These are phyloP conservation scores for Petrocephalus microphthalmus DNA, from an alignment of 2,113 vertebrate genomes.

Conservation along the genomic window DNA sequence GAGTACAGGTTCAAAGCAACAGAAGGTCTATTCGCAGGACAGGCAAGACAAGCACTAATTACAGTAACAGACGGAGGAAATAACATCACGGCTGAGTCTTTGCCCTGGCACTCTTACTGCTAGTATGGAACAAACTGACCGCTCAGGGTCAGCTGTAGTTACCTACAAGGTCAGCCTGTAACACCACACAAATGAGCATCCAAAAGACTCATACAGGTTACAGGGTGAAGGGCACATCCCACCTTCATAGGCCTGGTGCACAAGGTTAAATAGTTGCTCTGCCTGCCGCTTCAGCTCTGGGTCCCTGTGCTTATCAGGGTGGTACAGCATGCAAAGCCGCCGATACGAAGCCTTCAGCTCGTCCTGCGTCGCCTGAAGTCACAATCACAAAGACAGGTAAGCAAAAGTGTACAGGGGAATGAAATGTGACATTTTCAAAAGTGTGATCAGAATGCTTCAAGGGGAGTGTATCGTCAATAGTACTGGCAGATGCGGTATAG, in stretches of 20 bases:
- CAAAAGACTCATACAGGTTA: not conserved
- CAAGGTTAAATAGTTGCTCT: conserved; percentile 87
- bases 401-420: not conserved
- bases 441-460: not conserved
- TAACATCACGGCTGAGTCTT: not conserved
- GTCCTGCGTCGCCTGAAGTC: conserved; percentile 81
- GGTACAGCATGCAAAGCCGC: conserved; percentile 92
- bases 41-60: not conserved
- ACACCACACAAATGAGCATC: not conserved
- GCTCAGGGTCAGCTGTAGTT: not conserved
- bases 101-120: not conserved
- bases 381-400: not conserved
- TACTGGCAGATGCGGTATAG: not conserved
- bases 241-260: conserved; percentile 98
- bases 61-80: not conserved
- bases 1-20: not conserved
- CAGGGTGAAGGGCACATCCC: conserved; percentile 25
- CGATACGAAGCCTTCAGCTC: conserved; percentile 92
- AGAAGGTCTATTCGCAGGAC: not conserved
- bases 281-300: conserved; percentile 88
- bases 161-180: not conserved
- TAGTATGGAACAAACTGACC: not conserved
- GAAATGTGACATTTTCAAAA: not conserved
- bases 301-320: conserved; percentile 96
- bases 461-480: not conserved